Evolutionary conservation across 1,140 invertebrate species (phyloP).

Genomic region (Dufourea novaeangliae): DNA sequence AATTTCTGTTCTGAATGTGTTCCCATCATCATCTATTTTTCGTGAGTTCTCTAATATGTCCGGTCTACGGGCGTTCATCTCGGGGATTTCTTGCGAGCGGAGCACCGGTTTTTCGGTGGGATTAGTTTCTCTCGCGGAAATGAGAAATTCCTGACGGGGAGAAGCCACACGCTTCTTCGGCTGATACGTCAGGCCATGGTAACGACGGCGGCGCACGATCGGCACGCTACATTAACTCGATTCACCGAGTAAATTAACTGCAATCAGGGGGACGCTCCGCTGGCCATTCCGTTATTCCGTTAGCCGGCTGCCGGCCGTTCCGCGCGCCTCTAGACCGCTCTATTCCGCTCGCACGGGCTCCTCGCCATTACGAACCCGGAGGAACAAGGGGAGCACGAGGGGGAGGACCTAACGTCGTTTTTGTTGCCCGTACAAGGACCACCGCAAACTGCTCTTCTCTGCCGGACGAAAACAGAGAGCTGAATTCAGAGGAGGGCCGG

Average conservation of each 20-base stretch:
- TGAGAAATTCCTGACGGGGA: slow-evolving; percentile 48
- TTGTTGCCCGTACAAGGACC: slow-evolving; percentile 54
- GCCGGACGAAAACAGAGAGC: slow-evolving; percentile 55
- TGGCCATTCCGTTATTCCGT: slow-evolving; percentile 74
- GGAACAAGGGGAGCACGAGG: slow-evolving; percentile 38
- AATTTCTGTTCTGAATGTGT: not conserved
- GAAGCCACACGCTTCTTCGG: slow-evolving; percentile 32
- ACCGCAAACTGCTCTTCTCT: slow-evolving; percentile 35
- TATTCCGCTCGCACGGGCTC: slow-evolving; percentile 43
- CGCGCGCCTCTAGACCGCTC: slow-evolving; percentile 58
- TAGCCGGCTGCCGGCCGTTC: slow-evolving; percentile 64
- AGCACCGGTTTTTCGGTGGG: slow-evolving; percentile 24
- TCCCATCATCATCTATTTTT: not conserved
- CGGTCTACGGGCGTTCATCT: slow-evolving; percentile 3
- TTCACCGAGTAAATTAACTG: slow-evolving; percentile 80
- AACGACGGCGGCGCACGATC: slow-evolving; percentile 58
- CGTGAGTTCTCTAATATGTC: not conserved
- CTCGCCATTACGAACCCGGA: slow-evolving; percentile 53
- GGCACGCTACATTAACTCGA: slow-evolving; percentile 80
- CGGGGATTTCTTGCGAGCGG: slow-evolving; percentile 27
- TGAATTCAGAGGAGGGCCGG: slow-evolving; percentile 22
- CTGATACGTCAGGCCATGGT: slow-evolving; percentile 61
- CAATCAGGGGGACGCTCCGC: slow-evolving; percentile 77
- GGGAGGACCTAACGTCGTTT: slow-evolving; percentile 61
- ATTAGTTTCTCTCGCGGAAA: slow-evolving; percentile 48